A percentile compares a stretch with the other conserved stretches of the same genome.
These are phyloP conservation scores for Syritta pipiens DNA, from an alignment of 2,888 invertebrate genomes.

Conservation along the genomic window DNA sequence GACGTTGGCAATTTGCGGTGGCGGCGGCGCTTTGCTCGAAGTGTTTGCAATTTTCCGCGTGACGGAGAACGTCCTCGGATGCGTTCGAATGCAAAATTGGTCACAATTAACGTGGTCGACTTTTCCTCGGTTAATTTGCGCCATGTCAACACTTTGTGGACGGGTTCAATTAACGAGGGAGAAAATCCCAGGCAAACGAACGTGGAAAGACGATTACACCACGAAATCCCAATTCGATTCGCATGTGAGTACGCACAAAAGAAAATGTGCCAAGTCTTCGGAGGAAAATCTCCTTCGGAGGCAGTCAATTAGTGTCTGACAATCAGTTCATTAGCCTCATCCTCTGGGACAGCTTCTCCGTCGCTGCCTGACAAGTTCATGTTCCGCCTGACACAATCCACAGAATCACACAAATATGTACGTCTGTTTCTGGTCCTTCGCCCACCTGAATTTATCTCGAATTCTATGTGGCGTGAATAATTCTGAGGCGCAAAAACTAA, in stretches of 20 bases:
- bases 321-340: conserved; percentile 23
- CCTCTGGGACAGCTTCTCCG: neutral
- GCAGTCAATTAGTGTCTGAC: conserved; percentile 7
- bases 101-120: conserved; percentile 53
- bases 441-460: conserved; percentile 8
- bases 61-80: conserved; percentile 41
- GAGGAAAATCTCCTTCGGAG: neutral
- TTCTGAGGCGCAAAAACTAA: conserved; percentile 8
- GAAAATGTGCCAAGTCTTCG: neutral
- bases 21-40: conserved; percentile 15
- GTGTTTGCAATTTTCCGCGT: conserved; percentile 48
- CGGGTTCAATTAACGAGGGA: conserved; percentile 48
- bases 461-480: conserved; percentile 39
- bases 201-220: conserved; percentile 31
- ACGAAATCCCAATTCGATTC: conserved; percentile 36
- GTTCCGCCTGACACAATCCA: neutral
- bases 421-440: conserved; percentile 19
- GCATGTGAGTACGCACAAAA: neutral
- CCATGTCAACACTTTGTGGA: conserved; percentile 54
- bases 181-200: conserved; percentile 14
- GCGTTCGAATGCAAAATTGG: conserved; percentile 55
- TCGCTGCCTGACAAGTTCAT: neutral
- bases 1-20: neutral
- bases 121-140: conserved; percentile 56
- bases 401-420: neutral